A percentile compares a stretch with the other conserved stretches of the same genome.
Evolutionary conservation across 2,113 vertebrate species (phyloP).

Genomic region (Hipposideros armiger): DNA sequence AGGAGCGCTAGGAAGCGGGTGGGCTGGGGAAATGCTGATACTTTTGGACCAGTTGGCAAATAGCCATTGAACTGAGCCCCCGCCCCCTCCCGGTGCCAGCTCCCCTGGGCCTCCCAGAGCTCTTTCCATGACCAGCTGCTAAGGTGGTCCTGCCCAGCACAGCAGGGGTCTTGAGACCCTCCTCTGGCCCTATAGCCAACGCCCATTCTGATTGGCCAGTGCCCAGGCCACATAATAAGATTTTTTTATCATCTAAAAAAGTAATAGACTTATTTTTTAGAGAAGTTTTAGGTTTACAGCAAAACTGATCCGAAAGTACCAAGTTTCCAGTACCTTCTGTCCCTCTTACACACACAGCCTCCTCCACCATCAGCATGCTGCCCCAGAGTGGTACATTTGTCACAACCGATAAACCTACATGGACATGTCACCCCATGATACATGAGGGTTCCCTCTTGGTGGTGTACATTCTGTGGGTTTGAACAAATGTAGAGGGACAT

Average conservation of each 20-base stretch:
- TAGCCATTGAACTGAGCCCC: background rate
- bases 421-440: rapidly evolving
- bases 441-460: background rate
- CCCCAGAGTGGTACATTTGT: rapidly evolving
- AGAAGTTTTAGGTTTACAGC: background rate
- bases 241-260: background rate
- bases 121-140: background rate
- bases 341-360: rapidly evolving
- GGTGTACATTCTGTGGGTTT: background rate
- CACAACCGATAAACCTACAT: rapidly evolving
- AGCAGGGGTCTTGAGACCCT: background rate
- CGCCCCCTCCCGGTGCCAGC: background rate
- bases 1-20: rapidly evolving
- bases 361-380: background rate
- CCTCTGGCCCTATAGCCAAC: background rate
- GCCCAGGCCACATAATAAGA: background rate
- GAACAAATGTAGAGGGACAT: background rate
- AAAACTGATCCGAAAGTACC: background rate
- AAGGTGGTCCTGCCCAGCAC: background rate
- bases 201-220: background rate
- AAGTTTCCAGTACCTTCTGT: background rate
- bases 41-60: background rate
- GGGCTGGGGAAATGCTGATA: too few relatives aligned
- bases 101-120: background rate
- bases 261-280: background rate